Evolutionary conservation across 2,888 invertebrate genomes (phyloP).

Genomic region (Drosophila differens): DNA sequence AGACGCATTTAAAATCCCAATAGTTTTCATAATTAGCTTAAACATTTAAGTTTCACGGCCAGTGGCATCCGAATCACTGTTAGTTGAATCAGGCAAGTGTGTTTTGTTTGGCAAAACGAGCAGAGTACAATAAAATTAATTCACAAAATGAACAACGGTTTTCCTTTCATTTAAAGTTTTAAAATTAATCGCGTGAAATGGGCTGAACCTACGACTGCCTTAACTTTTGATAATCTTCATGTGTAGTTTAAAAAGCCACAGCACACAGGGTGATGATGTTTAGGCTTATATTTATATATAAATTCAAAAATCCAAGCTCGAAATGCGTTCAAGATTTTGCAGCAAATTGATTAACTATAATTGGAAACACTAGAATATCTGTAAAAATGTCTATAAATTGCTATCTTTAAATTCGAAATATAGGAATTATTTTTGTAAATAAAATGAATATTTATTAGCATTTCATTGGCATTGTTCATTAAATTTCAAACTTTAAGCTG

Average conservation of each 20-base stretch:
- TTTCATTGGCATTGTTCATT: neutral
- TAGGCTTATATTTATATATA: neutral
- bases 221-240: neutral
- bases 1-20: constrained; percentile 78
- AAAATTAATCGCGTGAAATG: neutral
- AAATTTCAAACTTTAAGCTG: neutral
- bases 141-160: constrained; percentile 46
- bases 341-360: neutral
- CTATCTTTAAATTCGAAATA: neutral
- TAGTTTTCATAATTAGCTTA: constrained; percentile 60
- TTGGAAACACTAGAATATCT: neutral
- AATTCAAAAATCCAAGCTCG: neutral
- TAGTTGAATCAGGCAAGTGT: constrained; percentile 68
- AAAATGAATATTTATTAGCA: neutral
- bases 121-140: constrained; percentile 74
- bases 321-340: neutral
- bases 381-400: neutral
- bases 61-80: constrained; percentile 69
- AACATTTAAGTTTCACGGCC: constrained; percentile 58
- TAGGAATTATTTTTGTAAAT: neutral
- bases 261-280: neutral
- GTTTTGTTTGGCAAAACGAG: constrained; percentile 50
- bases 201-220: neutral
- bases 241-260: neutral
- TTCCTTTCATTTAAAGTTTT: neutral